A percentile compares a stretch with the other conserved stretches of the same genome.
These are phyloP conservation scores for Drosophila mojavensis DNA, from an alignment of 1,140 invertebrate species.

Conservation along the genomic window DNA sequence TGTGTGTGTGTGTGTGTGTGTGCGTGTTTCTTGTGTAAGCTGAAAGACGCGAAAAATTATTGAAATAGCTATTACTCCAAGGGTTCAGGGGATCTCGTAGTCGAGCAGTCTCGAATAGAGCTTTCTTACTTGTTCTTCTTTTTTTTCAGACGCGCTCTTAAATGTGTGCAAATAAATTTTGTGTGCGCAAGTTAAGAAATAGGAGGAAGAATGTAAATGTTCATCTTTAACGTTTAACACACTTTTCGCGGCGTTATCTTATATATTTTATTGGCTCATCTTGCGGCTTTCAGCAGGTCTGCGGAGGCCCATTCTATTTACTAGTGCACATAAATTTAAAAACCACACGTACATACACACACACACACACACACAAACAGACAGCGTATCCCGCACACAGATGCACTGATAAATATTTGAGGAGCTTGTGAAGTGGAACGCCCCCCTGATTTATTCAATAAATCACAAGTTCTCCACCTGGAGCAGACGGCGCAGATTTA, in stretches of 20 bases:
- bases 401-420: conserved; percentile 72
- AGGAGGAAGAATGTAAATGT: conserved; percentile 9
- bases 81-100: no score
- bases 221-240: conserved; percentile 59
- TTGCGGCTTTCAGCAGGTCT: conserved; percentile 68
- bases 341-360: conserved; percentile 40
- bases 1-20: no score
- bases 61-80: no score
- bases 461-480: conserved; percentile 62
- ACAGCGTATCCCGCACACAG: conserved; percentile 2
- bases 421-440: conserved; percentile 47
- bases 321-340: conserved; percentile 72
- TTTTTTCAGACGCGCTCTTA: conserved; percentile 23
- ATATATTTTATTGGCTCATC: conserved; percentile 69
- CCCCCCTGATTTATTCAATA: conserved; percentile 77
- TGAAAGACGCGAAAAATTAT: no score
- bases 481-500: conserved; percentile 57
- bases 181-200: not conserved
- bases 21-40: no score
- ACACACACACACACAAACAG: conserved; percentile 29
- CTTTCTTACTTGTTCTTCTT: no score
- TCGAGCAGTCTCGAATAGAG: no score
- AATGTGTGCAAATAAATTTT: conserved; percentile 23
- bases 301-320: conserved; percentile 67
- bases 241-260: conserved; percentile 41